These are phyloP conservation scores for Eupristina koningsbergeri DNA, from an alignment of 1,140 invertebrate species.

Conservation along the genomic window DNA sequence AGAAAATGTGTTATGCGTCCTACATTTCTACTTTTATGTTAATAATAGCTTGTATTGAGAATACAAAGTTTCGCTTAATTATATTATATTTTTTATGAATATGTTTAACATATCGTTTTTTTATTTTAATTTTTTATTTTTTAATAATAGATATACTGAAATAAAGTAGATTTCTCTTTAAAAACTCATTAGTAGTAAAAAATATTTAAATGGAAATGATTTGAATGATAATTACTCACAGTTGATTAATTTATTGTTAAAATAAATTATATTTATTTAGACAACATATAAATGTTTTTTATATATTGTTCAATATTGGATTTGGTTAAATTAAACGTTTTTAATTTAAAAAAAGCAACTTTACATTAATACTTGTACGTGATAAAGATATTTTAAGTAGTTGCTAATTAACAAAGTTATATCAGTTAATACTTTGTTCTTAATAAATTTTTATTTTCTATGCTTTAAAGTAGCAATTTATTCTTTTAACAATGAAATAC, in stretches of 20 bases:
- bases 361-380: too few relatives aligned
- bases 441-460: too few relatives aligned
- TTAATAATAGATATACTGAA: background rate
- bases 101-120: background rate
- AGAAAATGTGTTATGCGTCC: background rate
- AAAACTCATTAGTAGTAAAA: background rate
- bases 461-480: too few relatives aligned
- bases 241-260: background rate
- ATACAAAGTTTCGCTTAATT: background rate
- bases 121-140: background rate
- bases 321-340: too few relatives aligned
- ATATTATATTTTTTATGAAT: background rate
- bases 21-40: background rate
- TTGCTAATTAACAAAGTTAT: too few relatives aligned
- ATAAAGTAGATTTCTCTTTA: background rate
- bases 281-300: too few relatives aligned
- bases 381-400: too few relatives aligned
- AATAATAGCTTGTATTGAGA: background rate
- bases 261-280: background rate
- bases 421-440: too few relatives aligned
- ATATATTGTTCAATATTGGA: too few relatives aligned
- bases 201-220: background rate
- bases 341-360: too few relatives aligned
- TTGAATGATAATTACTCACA: background rate
- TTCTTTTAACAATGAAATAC: too few relatives aligned